Conservation (phyloP, 2,797 vertebrate species). For the Notolepis coatsorum region DNA sequence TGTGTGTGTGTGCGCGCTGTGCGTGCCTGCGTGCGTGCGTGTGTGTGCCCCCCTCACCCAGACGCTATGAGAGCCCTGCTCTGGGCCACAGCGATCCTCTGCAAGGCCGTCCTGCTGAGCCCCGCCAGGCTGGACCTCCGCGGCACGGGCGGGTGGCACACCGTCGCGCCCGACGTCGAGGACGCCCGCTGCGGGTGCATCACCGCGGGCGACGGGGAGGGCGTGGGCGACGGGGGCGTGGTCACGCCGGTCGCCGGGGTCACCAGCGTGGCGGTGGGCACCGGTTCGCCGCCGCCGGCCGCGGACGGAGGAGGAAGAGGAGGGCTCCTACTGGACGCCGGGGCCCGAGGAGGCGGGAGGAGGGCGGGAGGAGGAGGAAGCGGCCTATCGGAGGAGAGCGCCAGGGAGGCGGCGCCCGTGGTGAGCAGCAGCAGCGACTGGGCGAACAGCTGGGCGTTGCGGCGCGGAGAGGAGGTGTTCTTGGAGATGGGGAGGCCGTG, state of each 20-base stretch:
- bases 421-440: constrained; percentile 78
- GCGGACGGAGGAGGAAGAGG: constrained; percentile 58
- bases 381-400: constrained; percentile 68
- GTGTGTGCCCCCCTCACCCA: constrained; percentile 81
- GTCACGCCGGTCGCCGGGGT: constrained; percentile 69
- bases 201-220: constrained; percentile 59
- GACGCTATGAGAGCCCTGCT: constrained; percentile 94
- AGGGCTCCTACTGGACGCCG: constrained; percentile 58
- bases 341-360: constrained; percentile 72
- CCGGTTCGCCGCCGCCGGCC: constrained; percentile 60
- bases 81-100: constrained; percentile 93
- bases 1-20: neutral
- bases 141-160: constrained; percentile 76
- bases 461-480: constrained; percentile 65
- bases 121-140: constrained; percentile 84
- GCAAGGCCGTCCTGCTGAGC: constrained; percentile 87
- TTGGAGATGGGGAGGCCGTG: constrained; percentile 78
- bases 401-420: constrained; percentile 66
- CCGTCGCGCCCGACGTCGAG: constrained; percentile 22
- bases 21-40: neutral
- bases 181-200: constrained; percentile 73
- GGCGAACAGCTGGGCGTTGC: constrained; percentile 77
- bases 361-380: constrained; percentile 77
- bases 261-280: constrained; percentile 79
- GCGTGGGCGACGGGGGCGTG: constrained; percentile 71